These are phyloP conservation scores for Lasioglossum vierecki DNA, from an alignment of 2,888 invertebrate species.

Conservation along the genomic window DNA sequence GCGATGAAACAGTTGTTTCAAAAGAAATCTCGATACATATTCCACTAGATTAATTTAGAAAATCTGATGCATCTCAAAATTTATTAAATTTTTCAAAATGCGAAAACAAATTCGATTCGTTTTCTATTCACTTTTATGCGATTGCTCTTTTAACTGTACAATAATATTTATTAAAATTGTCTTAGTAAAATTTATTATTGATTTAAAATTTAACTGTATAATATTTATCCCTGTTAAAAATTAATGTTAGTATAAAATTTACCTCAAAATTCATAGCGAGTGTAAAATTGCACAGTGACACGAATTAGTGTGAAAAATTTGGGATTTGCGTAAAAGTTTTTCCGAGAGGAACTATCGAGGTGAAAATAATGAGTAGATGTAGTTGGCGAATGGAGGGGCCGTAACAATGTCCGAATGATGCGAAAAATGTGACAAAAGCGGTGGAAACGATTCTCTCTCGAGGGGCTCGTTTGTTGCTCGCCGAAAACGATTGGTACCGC, in stretches of 20 bases:
- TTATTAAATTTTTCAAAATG: not conserved
- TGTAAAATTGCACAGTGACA: too few relatives aligned
- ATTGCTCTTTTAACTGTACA: too few relatives aligned
- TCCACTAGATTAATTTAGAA: not conserved
- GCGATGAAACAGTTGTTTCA: not conserved
- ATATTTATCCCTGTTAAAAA: too few relatives aligned
- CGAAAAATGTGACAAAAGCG: slow-evolving; percentile 48
- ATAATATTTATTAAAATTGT: too few relatives aligned
- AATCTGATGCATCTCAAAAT: not conserved
- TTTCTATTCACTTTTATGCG: too few relatives aligned
- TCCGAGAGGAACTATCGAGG: not conserved
- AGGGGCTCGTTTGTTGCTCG: slow-evolving; percentile 58
- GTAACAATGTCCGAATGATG: slow-evolving; percentile 44
- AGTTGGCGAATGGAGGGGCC: not conserved
- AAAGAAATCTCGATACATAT: not conserved
- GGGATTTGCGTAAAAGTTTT: not conserved
- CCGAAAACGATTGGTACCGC: slow-evolving; percentile 61
- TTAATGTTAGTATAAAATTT: too few relatives aligned
- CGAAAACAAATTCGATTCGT: not conserved
- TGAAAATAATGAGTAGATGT: not conserved
- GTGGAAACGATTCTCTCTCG: slow-evolving; percentile 45
- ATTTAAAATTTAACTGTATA: too few relatives aligned
- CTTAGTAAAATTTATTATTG: too few relatives aligned
- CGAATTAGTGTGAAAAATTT: not conserved
- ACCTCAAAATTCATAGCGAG: too few relatives aligned